These are phyloP conservation scores for Coccyzus lansbergi DNA, from an alignment of 2,797 vertebrate genomes.

Conservation along the genomic window DNA sequence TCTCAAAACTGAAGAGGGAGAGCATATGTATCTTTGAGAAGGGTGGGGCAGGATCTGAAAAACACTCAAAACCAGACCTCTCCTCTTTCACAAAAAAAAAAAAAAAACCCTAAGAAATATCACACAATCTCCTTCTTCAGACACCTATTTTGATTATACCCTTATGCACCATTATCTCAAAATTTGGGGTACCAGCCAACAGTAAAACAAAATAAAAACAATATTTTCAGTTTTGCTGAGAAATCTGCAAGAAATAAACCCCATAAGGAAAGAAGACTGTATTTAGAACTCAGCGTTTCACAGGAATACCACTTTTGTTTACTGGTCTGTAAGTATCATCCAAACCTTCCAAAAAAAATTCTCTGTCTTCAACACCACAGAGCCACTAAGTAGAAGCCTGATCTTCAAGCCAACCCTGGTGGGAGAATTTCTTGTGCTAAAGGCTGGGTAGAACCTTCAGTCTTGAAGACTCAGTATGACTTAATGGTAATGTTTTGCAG, in stretches of 20 bases:
- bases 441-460: background rate
- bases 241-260: slow-evolving; percentile 15
- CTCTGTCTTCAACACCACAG: background rate
- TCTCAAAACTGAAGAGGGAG: slow-evolving; percentile 54
- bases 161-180: background rate
- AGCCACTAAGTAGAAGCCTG: background rate
- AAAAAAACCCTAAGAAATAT: background rate
- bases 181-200: background rate
- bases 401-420: background rate
- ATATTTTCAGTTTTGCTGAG: background rate
- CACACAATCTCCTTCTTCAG: slow-evolving; percentile 35
- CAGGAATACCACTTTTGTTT: background rate
- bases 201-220: background rate
- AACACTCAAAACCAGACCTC: background rate
- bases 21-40: slow-evolving; percentile 40
- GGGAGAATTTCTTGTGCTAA: background rate
- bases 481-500: background rate
- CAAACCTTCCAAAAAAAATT: background rate
- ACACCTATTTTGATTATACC: slow-evolving; percentile 45
- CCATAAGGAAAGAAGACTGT: background rate
- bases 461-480: background rate
- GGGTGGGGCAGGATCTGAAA: slow-evolving; percentile 41
- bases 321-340: background rate
- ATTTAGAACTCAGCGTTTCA: background rate
- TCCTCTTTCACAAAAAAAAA: background rate